Base-by-base conservation (phyloP, 2,888 invertebrate species). In the Ectemnius cavifrons region DNA sequence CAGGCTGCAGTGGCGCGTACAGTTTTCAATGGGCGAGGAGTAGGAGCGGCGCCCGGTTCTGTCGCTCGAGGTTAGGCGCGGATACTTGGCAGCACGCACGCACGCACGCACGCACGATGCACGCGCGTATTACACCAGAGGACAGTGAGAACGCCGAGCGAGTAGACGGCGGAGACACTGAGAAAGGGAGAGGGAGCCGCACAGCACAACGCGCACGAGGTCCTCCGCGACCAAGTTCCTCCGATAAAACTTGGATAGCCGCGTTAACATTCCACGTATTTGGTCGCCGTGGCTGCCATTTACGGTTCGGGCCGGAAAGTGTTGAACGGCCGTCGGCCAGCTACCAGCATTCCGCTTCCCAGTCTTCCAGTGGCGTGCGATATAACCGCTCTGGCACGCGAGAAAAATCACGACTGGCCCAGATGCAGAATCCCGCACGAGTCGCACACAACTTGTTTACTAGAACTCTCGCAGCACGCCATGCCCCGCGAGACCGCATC, bases 391-490 rank as follows among this genome's bases (percentile, higher is more conserved):
- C 75, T 73, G 73, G 3, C 79, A 75, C 80, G 73, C 67, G 72
- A 74, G 80, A 82, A 82, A 85, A 85, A 81, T 81, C 83, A 80
- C 79, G 81, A 76, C 74, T 78, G 66, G 72, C 81, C 80, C 82
- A 74, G 75, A 82, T 84, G 84, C 85, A 81, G 80, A 83, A 84
- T 86, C 85, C 85, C 86, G 85, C 86, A 86, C 88, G 86, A 83
- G 84, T 84, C 86, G 87, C 88, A 86, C 87, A 87, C 88, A 87
- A 90, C 85, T 90, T 90, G 90, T 90, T 90, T 90, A 90, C 90
- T 89, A 90, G 89, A 89, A 88, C 88, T 86, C 37, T 37, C 88
- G 86, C 82, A 88, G 87, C 89, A 85, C 86, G 89, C 88, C 88
- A 88, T 88, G 85, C 86, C 84, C 86, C 82, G 80, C 80, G 82